Base-by-base conservation (phyloP, 2,113 vertebrate genomes). In the Anolis carolinensis region DNA sequence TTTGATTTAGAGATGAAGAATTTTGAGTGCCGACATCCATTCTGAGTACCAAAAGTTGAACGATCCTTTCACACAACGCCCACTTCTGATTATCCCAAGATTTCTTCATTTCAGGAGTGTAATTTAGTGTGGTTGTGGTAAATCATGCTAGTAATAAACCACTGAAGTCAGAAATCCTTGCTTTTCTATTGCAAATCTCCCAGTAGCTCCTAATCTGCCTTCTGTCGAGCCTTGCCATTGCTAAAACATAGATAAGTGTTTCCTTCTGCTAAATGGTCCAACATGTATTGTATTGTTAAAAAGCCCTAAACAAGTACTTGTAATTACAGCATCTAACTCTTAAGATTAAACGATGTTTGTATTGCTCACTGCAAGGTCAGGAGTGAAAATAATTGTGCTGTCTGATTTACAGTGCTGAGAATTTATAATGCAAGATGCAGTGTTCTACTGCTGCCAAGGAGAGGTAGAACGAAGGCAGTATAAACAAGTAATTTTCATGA, bases 321-420 rank as follows among this genome's bases (percentile, higher is more conserved):
- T 27, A 67, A 27, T 67, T 27, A 68, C 30, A 27, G 30, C 27
- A 68, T 67, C 63, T 10, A 30, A 2, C n/a, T 34, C 52, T 62
- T 32, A 25, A 59, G 36, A 9, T 78, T 55, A 87, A 62, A 67
- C 89, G 86, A 92, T 93, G 82, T 86, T 86, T 62, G 86, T 86
- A 90, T 92, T 72, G 90, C 76, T 93, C 63, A 71, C 39, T 82
- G n/a, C 78, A 52, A 71, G 10, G 1, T 55, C 87, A 83, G 86
- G 81, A 89, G 52, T 36, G 65, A 84, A 92, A 87, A 90, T 81
- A 89, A 86, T 90, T 92, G 68, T 71, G 87, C 70, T 77, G 62
- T 83, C 62, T 88, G 79, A 86, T 89, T 88, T 93, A 94, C 83
- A 62, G 87, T 92, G 87, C 81, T 70, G 81, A 90, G 80, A 39